A percentile compares a stretch with the other conserved stretches of the same genome.
phyloP scores from a whole-genome alignment of 1,140 invertebrate genomes.

The Nephila pilipes region DNA sequence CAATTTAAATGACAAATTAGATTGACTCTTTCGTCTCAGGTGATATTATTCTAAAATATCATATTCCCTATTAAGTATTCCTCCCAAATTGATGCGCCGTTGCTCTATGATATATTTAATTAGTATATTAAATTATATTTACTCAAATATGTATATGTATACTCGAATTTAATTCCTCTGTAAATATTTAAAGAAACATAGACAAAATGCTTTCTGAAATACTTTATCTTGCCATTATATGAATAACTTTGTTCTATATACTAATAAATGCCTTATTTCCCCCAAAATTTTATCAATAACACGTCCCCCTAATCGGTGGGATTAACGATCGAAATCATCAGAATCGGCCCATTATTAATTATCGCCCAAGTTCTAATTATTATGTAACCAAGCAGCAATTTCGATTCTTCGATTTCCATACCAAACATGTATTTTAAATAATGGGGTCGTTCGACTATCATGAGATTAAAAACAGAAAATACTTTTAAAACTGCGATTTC shows the following conservation, averaged over 20 bases:
- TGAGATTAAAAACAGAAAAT: conserved; percentile 56
- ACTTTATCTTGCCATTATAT: neutral
- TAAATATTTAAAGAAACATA: no score
- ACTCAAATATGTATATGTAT: no score
- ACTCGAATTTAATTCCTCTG: no score
- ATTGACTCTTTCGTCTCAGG: no score
- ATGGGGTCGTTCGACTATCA: conserved; percentile 33
- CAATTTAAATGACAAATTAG: no score
- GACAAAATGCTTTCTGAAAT: neutral
- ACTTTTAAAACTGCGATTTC: conserved; percentile 15
- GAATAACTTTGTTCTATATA: neutral
- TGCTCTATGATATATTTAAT: no score
- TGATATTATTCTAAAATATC: no score
- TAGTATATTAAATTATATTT: no score
- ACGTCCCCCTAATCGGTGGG: neutral
- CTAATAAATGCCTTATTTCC: conserved; percentile 36
- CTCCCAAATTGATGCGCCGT: no score
- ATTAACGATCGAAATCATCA: conserved; percentile 17
- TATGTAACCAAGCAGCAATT: conserved; percentile 39
- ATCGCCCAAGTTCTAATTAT: conserved; percentile 32
- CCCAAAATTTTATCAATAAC: conserved; percentile 8
- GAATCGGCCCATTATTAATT: conserved; percentile 37
- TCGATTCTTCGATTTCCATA: neutral
- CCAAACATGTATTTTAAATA: neutral
- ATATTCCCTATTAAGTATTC: no score